These are phyloP conservation scores for Vimba vimba DNA, from an alignment of 2,113 vertebrate species.

Conservation along the genomic window DNA sequence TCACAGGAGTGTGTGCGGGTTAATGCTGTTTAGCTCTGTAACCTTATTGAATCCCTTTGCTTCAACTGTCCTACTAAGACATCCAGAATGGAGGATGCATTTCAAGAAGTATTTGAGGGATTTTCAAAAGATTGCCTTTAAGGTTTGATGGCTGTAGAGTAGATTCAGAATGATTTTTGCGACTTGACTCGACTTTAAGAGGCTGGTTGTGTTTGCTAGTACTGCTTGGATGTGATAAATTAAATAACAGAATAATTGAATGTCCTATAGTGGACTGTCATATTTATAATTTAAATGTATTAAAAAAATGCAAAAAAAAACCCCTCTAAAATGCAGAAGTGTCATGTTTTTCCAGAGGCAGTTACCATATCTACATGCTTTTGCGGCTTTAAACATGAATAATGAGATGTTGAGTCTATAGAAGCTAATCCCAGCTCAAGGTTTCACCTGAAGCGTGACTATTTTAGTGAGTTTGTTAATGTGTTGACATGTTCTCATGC, in stretches of 20 bases:
- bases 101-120: not conserved
- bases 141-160: not conserved
- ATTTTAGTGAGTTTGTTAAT: not conserved
- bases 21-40: conserved; percentile 19
- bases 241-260: not conserved
- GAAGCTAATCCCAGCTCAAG: conserved; percentile 15
- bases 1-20: not conserved
- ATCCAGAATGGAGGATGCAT: not conserved
- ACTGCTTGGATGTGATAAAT: not conserved
- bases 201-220: not conserved
- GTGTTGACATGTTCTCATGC: not conserved
- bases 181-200: not conserved
- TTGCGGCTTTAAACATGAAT: not conserved
- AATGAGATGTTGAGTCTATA: conserved; percentile 20
- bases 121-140: not conserved
- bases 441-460: conserved; percentile 6
- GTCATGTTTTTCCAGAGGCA: not conserved
- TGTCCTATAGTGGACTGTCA: not conserved
- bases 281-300: not conserved
- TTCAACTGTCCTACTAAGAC: not conserved
- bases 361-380: not conserved
- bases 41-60: not conserved
- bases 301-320: too few species aligned
- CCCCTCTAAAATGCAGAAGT: not conserved
- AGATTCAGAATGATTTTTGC: not conserved